Conservation (phyloP, 1,140 invertebrate species). For the Nasonia vitripennis region DNA sequence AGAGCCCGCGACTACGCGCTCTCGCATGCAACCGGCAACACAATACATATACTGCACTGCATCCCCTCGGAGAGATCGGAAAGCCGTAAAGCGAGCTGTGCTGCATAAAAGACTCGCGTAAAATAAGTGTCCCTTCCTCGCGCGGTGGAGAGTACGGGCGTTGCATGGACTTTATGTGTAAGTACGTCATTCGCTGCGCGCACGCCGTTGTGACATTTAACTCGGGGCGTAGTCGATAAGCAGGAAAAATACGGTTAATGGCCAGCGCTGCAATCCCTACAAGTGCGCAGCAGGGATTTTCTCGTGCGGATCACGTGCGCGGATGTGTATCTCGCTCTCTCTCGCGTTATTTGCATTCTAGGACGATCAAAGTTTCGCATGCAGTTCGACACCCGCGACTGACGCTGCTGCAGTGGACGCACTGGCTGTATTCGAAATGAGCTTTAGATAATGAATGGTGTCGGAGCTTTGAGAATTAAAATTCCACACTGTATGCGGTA, state of each 20-base stretch:
- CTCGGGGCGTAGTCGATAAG: not conserved
- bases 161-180: not conserved
- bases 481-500: too few relatives aligned
- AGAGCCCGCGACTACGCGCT: not conserved
- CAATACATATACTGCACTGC: not conserved
- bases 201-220: too few relatives aligned
- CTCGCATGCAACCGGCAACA: not conserved
- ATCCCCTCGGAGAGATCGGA: not conserved
- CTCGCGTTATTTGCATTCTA: not conserved
- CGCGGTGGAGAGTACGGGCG: not conserved
- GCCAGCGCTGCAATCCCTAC: not conserved
- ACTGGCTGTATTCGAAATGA: not conserved
- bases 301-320: not conserved
- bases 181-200: not conserved
- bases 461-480: too few relatives aligned
- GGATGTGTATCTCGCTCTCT: not conserved
- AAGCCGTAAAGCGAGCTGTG: not conserved
- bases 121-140: not conserved
- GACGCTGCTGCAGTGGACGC: not conserved
- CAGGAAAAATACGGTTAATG: constrained; percentile 7
- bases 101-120: not conserved
- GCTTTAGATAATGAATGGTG: too few relatives aligned
- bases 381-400: not conserved
- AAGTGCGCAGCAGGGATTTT: not conserved
- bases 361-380: not conserved